Percentiles rank a stretch among this genome's conserved stretches.
Conservation (phyloP, 2,888 invertebrate species). For the Rhagophthalmus giganteus region DNA sequence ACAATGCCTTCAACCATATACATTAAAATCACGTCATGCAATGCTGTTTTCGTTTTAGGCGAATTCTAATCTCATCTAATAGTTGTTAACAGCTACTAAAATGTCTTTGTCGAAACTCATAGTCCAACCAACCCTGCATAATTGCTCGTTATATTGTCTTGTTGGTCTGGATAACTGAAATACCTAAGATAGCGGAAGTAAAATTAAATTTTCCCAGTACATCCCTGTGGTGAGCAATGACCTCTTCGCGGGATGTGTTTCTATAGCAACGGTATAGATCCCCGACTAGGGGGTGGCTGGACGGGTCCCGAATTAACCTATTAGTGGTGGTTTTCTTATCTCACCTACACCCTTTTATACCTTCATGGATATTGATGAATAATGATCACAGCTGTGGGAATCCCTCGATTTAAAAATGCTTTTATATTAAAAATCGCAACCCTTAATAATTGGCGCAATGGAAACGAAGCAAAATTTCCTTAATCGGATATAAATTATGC, state of each 20-base stretch:
- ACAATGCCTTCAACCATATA: too few species aligned
- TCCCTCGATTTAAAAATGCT: slow-evolving; percentile 7
- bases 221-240: slow-evolving; percentile 45
- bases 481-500: slow-evolving; percentile 1
- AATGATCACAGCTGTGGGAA: slow-evolving; percentile 12
- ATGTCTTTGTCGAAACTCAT: slow-evolving; percentile 11
- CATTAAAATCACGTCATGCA: neutral
- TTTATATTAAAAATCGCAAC: slow-evolving; percentile 3
- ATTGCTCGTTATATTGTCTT: slow-evolving; percentile 16
- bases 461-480: neutral
- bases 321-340: slow-evolving; percentile 45
- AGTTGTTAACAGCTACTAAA: slow-evolving; percentile 9
- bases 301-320: slow-evolving; percentile 45
- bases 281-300: slow-evolving; percentile 38
- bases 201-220: slow-evolving; percentile 27
- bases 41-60: neutral
- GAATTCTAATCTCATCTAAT: slow-evolving; percentile 9
- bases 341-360: slow-evolving; percentile 34
- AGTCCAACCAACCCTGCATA: slow-evolving; percentile 18
- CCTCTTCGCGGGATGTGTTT: slow-evolving; percentile 44
- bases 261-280: slow-evolving; percentile 46
- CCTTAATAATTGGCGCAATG: neutral
- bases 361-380: slow-evolving; percentile 25
- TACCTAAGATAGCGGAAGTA: slow-evolving; percentile 17
- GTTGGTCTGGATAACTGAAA: slow-evolving; percentile 13